phyloP scores from a whole-genome alignment of 1,140 invertebrate genomes.

The Colletes gigas region DNA sequence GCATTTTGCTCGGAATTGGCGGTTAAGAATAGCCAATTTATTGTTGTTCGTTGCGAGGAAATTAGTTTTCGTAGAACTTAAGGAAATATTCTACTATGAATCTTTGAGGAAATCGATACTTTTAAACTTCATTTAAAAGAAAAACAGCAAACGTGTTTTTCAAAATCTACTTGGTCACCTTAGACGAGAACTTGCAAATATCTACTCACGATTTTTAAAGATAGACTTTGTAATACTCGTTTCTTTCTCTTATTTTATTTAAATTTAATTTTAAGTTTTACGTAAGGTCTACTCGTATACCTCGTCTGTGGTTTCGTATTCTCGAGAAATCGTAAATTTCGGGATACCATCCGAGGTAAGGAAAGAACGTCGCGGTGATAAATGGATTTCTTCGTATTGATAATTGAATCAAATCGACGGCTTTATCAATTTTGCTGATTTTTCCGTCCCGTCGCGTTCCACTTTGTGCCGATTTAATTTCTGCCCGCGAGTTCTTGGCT shows the following conservation, averaged over 20 bases:
- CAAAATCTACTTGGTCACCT: too few species aligned
- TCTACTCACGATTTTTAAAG: too few species aligned
- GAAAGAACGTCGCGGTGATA: not conserved
- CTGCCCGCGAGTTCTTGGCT: not conserved
- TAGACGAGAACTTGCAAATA: too few species aligned
- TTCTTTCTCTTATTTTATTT: too few species aligned
- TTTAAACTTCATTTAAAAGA: not conserved
- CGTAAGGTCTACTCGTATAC: too few species aligned
- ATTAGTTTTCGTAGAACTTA: too few species aligned
- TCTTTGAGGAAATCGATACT: not conserved
- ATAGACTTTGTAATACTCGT: too few species aligned
- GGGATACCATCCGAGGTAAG: not conserved
- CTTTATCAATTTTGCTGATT: constrained; percentile 25
- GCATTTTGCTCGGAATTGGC: constrained; percentile 5
- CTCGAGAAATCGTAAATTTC: not conserved
- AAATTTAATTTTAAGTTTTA: too few species aligned
- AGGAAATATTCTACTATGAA: too few species aligned
- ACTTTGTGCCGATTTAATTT: constrained; percentile 13
- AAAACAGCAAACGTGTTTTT: not conserved
- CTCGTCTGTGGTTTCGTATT: too few species aligned
- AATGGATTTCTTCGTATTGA: not conserved
- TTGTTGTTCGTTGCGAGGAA: not conserved
- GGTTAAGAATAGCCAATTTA: constrained; percentile 15
- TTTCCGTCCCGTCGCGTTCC: not conserved
- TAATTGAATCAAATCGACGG: constrained; percentile 28